Evolutionary conservation across 2,888 invertebrate species (phyloP).

Genomic region (Mythimna albipuncta): DNA sequence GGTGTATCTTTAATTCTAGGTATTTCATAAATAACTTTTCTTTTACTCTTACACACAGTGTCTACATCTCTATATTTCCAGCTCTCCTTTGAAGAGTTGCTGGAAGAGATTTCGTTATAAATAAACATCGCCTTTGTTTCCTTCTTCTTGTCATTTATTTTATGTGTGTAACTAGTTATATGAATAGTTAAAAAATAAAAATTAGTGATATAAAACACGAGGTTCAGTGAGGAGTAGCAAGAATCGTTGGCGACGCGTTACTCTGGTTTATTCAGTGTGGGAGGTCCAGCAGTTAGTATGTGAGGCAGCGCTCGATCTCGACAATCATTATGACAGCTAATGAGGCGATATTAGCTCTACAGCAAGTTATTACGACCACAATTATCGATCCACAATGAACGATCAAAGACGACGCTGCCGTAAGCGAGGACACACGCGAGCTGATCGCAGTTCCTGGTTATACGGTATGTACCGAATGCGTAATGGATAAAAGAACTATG

Average conservation of each 20-base stretch:
- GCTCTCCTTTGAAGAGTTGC: too few species aligned
- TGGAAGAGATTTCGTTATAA: too few species aligned
- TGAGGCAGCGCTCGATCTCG: neutral
- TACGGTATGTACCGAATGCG: neutral
- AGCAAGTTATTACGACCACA: conserved; percentile 6
- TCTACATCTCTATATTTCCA: too few species aligned
- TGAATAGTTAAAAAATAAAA: too few species aligned
- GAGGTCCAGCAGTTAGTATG: conserved; percentile 18
- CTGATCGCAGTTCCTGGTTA: neutral
- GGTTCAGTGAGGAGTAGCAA: too few species aligned
- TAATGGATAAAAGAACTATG: neutral
- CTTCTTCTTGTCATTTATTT: too few species aligned
- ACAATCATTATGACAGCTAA: conserved; percentile 10
- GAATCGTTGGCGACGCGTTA: neutral
- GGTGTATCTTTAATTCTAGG: too few species aligned
- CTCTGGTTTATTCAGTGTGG: neutral
- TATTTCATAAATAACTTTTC: too few species aligned
- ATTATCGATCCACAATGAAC: conserved; percentile 5
- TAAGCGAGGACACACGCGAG: neutral
- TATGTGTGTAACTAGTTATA: too few species aligned
- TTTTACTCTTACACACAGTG: too few species aligned
- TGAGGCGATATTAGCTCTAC: neutral
- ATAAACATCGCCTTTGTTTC: too few species aligned
- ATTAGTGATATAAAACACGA: too few species aligned
- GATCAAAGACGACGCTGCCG: neutral